Evolutionary conservation across 2,113 vertebrate genomes (phyloP).

Genomic region (Nothocercus julius): DNA sequence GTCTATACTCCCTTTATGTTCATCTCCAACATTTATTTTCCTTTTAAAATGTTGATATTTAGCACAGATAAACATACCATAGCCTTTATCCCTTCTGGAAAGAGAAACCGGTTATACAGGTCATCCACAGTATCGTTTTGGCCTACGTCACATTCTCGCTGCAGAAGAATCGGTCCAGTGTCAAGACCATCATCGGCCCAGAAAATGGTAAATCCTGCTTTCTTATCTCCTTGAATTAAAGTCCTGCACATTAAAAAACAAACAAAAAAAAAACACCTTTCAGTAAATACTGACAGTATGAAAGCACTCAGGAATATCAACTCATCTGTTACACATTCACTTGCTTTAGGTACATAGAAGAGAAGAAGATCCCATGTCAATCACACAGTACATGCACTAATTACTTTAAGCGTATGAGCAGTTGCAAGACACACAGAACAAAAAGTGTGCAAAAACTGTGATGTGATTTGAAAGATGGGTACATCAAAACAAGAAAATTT

Average conservation of each 20-base stretch:
- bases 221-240: slow-evolving; percentile 93
- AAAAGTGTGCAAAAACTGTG: neutral
- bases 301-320: neutral
- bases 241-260: slow-evolving; percentile 82
- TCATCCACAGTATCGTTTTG: slow-evolving; percentile 93
- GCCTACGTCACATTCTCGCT: slow-evolving; percentile 87
- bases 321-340: neutral
- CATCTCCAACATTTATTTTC: neutral
- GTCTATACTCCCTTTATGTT: neutral
- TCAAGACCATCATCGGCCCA: slow-evolving; percentile 98
- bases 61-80: slow-evolving; percentile 84
- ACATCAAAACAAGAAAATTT: neutral
- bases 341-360: neutral
- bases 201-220: slow-evolving; percentile 93
- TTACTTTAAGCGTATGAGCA: neutral
- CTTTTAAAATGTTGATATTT: neutral
- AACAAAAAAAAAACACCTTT: neutral
- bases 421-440: neutral
- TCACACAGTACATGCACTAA: neutral
- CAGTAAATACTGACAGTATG: neutral
- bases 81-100: slow-evolving; percentile 93
- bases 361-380: neutral
- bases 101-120: slow-evolving; percentile 95
- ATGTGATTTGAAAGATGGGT: neutral
- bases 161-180: slow-evolving; percentile 94